Evolutionary conservation across 2,888 invertebrate species (phyloP).

Genomic region (Netelia melanura): DNA sequence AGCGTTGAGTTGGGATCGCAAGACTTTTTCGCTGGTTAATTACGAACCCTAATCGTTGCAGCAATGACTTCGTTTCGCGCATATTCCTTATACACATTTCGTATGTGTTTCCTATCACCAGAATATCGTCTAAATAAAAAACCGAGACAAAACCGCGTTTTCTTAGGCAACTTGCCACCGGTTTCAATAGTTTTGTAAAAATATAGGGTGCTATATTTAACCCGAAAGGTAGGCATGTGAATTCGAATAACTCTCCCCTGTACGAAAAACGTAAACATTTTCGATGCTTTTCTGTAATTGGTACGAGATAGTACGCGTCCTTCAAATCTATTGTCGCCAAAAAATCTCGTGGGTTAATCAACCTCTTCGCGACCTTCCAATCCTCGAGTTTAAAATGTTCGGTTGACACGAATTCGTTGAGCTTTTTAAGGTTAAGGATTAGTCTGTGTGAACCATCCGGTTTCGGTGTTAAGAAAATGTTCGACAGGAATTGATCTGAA

Average conservation of each 20-base stretch:
- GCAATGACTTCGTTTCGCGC: background rate
- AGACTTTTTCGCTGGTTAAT: constrained; percentile 20
- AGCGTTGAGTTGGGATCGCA: background rate
- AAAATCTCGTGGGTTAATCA: constrained; percentile 52
- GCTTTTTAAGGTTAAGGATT: constrained; percentile 70
- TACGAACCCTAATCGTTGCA: constrained; percentile 32
- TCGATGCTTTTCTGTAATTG: constrained; percentile 12
- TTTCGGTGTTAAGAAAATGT: constrained; percentile 12
- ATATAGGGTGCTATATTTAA: constrained; percentile 15
- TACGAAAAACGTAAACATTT: constrained; percentile 36
- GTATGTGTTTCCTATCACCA: constrained; percentile 21
- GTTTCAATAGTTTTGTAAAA: constrained; percentile 36
- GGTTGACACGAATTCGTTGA: constrained; percentile 67
- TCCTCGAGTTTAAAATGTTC: constrained; percentile 73
- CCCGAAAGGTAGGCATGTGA: constrained; percentile 18
- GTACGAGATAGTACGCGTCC: constrained; percentile 12
- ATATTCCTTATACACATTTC: constrained; percentile 8
- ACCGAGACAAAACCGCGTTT: constrained; percentile 15
- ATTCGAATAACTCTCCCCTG: constrained; percentile 13
- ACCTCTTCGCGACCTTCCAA: constrained; percentile 63
- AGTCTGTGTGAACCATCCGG: constrained; percentile 51
- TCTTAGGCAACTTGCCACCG: constrained; percentile 6
- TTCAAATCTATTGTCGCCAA: constrained; percentile 21
- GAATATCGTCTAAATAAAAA: constrained; percentile 32
- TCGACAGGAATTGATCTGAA: constrained; percentile 18